These are phyloP conservation scores for Myotis pilosus DNA, from an alignment of 2,797 vertebrate genomes.

Conservation along the genomic window DNA sequence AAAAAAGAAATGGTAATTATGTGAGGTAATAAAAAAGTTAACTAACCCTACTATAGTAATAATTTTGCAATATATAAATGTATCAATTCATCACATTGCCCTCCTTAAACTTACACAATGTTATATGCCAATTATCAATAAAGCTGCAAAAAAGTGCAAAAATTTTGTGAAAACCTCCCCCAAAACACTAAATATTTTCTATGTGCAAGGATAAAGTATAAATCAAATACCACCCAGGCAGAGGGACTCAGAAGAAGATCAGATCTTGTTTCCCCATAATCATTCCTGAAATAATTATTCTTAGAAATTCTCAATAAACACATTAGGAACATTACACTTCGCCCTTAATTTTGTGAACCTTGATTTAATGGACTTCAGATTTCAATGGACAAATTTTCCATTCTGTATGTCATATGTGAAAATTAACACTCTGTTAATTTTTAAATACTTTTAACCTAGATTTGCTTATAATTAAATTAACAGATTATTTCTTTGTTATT, in stretches of 20 bases:
- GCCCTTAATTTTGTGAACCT: neutral
- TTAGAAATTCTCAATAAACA: constrained; percentile 45
- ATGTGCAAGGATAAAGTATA: neutral
- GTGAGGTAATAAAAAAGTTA: neutral
- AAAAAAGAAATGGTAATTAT: constrained; percentile 3
- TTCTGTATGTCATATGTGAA: neutral
- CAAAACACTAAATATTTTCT: neutral
- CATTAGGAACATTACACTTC: neutral
- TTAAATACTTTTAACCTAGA: neutral
- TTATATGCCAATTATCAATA: constrained; percentile 16
- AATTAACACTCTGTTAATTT: neutral
- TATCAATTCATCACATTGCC: neutral
- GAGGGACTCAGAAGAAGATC: neutral
- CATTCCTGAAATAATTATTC: neutral
- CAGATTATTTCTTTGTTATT: no score
- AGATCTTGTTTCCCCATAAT: neutral
- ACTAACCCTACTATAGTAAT: neutral
- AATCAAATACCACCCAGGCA: neutral
- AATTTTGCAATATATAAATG: neutral
- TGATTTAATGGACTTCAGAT: neutral
- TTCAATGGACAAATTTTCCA: neutral
- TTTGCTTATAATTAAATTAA: neutral
- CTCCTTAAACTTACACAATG: neutral
- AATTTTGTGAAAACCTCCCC: neutral
- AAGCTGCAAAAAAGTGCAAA: neutral